Evolutionary conservation across 2,113 vertebrate genomes (phyloP), one percentile per base, ranked within the genome.

Genomic region (Beaufortia kweichowensis): DNA sequence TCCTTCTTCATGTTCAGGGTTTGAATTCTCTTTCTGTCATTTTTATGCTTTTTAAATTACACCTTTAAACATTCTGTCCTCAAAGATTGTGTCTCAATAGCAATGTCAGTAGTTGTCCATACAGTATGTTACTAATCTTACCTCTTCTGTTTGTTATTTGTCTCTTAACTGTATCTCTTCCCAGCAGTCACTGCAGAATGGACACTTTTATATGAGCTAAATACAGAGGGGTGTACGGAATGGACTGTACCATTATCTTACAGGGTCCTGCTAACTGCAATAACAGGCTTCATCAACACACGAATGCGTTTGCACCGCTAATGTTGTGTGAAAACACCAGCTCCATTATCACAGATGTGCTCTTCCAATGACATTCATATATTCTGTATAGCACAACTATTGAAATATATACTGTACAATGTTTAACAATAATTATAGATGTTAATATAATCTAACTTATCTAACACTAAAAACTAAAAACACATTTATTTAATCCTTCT

Each of bases 101-200:
- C 72, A 76, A 39, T 31, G 65, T 56, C 70, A 60, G 6, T 53
- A 75, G 76, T 73, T 46, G 65, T 78, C 48, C 65, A 73, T 82
- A 19, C 10, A 65, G 31, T 70, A 75, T 43, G 33, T 15, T 80
- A 83, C 74, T 84, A 83, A 85, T 70, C 90, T 91, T 90, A 92
- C 92, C 91, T 91, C 84, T 86, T 77, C 6, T 76, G 4, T 41
- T 26, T 79, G 57, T 53, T 7, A 61, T 55, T 77, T 87, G 57
- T 23, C 79, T 85, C 63, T 83, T 76, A 85, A 86, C 77, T 83
- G 88, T 89, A 82, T 86, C 87, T 91, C 92, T 92, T 92, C 90
- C 91, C 91, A 93, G 90, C 86, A 93, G 90, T 88, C 92, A 90
- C 89, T 91, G 91, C 92, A 91, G 90, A 82, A 91, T 85, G 90